These are phyloP conservation scores for Papilio polytes DNA, from an alignment of 1,140 invertebrate species.

Conservation along the genomic window DNA sequence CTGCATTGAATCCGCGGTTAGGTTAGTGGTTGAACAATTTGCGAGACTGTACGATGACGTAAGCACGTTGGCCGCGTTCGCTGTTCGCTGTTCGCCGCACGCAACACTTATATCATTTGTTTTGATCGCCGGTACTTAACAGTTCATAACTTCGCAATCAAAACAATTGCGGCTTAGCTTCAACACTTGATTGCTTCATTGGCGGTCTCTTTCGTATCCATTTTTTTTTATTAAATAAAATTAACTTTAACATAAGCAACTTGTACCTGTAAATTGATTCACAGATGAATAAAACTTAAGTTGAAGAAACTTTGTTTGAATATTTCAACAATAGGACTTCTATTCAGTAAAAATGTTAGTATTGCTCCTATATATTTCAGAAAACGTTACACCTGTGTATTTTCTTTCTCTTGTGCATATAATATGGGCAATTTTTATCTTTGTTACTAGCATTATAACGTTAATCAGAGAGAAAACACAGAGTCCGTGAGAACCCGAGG, in stretches of 20 bases:
- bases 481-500: constrained; percentile 42
- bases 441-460: constrained; percentile 49
- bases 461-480: constrained; percentile 61
- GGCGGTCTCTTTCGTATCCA: neutral
- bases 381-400: neutral
- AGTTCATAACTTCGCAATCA: constrained; percentile 37
- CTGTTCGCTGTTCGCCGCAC: constrained; percentile 6
- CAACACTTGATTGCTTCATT: constrained; percentile 28
- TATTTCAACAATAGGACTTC: neutral
- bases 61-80: neutral
- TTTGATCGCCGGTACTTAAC: constrained; percentile 39
- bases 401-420: neutral
- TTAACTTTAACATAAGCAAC: neutral
- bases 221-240: neutral
- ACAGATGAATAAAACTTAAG: neutral
- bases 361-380: neutral
- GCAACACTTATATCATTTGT: constrained; percentile 37
- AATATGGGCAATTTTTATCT: constrained; percentile 47
- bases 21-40: constrained; percentile 31
- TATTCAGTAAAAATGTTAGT: neutral
- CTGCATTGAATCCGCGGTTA: constrained; percentile 26
- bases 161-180: constrained; percentile 13
- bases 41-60: constrained; percentile 34
- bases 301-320: neutral
- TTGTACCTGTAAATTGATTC: neutral